Percentiles rank a stretch among this genome's conserved stretches.
Evolutionary conservation across 2,797 vertebrate genomes (phyloP).

Genomic region (Okamejei kenojei): DNA sequence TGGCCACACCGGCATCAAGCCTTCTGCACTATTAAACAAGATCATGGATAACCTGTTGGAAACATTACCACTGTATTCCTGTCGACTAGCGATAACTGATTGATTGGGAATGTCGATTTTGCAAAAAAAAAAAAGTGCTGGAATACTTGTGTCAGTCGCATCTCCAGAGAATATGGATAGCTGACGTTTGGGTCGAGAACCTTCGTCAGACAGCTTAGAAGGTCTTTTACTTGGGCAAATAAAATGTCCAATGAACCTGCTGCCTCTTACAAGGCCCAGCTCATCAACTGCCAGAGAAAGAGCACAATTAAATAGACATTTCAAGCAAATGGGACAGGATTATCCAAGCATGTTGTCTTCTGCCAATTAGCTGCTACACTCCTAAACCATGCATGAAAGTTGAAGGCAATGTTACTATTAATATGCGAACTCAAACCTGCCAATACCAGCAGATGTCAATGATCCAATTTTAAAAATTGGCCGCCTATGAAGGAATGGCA

Average conservation of each 20-base stretch:
- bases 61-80: too few species aligned
- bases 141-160: too few species aligned
- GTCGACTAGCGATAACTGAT: too few species aligned
- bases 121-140: too few species aligned
- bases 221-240: too few species aligned
- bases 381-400: neutral
- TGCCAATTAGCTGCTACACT: slow-evolving; percentile 4
- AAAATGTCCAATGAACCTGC: neutral
- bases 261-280: neutral
- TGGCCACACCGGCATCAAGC: too few species aligned
- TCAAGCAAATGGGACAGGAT: neutral
- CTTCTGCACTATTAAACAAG: too few species aligned
- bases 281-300: neutral
- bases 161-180: too few species aligned
- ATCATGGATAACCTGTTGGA: too few species aligned
- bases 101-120: too few species aligned
- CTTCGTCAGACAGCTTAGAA: too few species aligned
- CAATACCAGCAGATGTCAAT: slow-evolving; percentile 11
- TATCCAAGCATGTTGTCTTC: neutral
- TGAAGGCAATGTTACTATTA: slow-evolving; percentile 3
- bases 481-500: neutral
- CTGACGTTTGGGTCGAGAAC: too few species aligned
- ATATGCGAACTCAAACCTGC: neutral
- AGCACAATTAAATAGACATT: slow-evolving; percentile 7
- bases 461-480: neutral